phyloP scores from a whole-genome alignment of 2,797 vertebrate species.

The Argentina silus region DNA sequence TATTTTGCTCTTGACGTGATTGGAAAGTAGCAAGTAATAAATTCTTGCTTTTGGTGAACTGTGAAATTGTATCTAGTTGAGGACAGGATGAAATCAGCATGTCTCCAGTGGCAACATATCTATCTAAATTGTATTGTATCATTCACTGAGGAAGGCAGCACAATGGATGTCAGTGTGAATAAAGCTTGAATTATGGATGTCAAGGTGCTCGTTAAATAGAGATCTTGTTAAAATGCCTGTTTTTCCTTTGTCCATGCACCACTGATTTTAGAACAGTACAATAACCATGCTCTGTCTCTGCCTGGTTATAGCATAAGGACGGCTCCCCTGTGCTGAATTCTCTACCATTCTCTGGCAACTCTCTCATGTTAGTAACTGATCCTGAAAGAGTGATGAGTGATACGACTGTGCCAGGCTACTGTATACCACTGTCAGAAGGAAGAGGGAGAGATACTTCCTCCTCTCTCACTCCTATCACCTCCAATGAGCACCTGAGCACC shows the following conservation, averaged over 20 bases:
- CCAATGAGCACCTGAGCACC: slow-evolving; percentile 15
- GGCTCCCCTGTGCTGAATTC: slow-evolving; percentile 34
- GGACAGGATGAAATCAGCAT: no score
- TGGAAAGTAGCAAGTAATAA: neutral
- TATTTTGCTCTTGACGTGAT: neutral
- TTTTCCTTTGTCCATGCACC: slow-evolving; percentile 35
- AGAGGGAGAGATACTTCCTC: neutral
- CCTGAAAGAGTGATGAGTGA: slow-evolving; percentile 18
- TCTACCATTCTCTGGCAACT: slow-evolving; percentile 6
- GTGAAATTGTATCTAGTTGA: neutral
- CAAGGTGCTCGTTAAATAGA: neutral
- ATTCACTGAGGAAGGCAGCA: no score
- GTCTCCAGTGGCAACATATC: no score
- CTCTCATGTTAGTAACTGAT: slow-evolving; percentile 35
- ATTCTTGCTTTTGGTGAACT: neutral
- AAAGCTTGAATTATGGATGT: no score
- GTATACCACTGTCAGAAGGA: slow-evolving; percentile 1
- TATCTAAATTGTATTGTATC: no score
- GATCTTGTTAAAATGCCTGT: neutral
- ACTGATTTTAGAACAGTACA: slow-evolving; percentile 26
- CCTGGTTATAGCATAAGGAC: slow-evolving; percentile 44
- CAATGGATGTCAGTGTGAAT: no score
- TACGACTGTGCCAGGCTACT: slow-evolving; percentile 16
- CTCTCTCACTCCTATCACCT: slow-evolving; percentile 23
- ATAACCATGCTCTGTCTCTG: slow-evolving; percentile 19